phyloP scores from a whole-genome alignment of 2,113 vertebrate genomes.

The Benitochromis conjunctus region DNA sequence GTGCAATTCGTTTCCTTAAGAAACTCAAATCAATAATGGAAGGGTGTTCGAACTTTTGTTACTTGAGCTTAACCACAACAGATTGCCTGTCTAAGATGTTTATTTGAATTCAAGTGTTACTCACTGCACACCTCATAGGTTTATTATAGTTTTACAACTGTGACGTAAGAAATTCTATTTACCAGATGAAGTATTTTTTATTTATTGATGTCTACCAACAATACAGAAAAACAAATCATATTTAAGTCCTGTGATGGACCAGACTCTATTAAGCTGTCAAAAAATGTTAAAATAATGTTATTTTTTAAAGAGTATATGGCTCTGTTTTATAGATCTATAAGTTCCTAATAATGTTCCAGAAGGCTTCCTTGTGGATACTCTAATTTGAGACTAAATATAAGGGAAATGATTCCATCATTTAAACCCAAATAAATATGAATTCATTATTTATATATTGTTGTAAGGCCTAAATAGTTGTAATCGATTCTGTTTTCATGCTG shows the following conservation, averaged over 20 bases:
- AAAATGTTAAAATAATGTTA: not conserved
- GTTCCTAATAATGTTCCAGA: not conserved
- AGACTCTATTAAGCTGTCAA: not conserved
- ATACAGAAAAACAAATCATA: conserved; percentile 13
- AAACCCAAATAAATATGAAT: not conserved
- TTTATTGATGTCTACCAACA: conserved; percentile 38
- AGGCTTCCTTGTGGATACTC: not conserved
- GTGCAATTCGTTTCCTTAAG: conserved; percentile 25
- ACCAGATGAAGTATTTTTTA: conserved; percentile 49
- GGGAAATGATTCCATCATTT: not conserved
- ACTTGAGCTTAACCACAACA: not conserved
- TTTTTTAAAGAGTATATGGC: not conserved
- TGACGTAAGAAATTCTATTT: conserved; percentile 37
- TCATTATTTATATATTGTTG: not conserved
- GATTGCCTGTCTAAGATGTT: not conserved
- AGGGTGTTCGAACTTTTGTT: conserved; percentile 10
- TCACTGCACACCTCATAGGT: conserved; percentile 2
- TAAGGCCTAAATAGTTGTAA: not conserved
- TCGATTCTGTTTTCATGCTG: not conserved
- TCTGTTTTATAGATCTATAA: not conserved
- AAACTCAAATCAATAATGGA: conserved; percentile 18
- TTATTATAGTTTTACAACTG: conserved; percentile 13
- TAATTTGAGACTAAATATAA: not conserved
- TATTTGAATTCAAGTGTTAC: not conserved
- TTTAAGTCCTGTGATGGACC: not conserved